Evolutionary conservation across 23 tunicate species (phyloP), one percentile per base, ranked within the genome.

Genomic region (Phallusia fumigata): DNA sequence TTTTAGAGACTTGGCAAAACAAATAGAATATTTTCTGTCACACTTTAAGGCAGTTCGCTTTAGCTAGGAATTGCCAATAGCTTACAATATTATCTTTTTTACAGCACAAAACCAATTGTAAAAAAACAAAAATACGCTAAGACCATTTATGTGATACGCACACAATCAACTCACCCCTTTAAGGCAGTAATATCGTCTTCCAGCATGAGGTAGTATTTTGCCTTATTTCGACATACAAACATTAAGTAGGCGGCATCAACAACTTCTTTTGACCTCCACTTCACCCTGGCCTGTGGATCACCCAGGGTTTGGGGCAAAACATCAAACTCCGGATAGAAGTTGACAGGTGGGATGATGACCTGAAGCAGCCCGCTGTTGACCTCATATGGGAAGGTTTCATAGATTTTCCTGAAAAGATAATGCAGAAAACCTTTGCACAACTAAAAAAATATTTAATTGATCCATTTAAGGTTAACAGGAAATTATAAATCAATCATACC

Each of bases 261-360:
- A 32, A 79, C 84, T 86, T 86, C 89, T 69, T 86, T 86, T 12
- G 84, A 72, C 72, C 89, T 44, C 89, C 89, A 86, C 81, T 86
- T 44, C 26, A 86, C 69, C 0, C 89, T 33, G 19, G 65, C 31
- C 0, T 53, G 72, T 18, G 84, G 89, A 32, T 86, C 89, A 28
- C 84, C 89, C 0, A 86, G 81, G 19, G 84, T 72, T 11, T 28
- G 44, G 11, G 79, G 79, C 22, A 86, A 18, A 0, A 19, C 30
- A 18, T 73, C 31, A 72, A 79, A 86, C 10, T 69, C 53, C 0
- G 89, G 89, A 80, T 86, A 86, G 10, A 73, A 81, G 30, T 52
- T 19, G 16, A 21, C 31, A 52, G 76, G 76, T 5, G 89, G 89
- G 16, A 79, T 47, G 31, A 86, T 80, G 12, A 86, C 79, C 79